phyloP scores from a whole-genome alignment of 1,140 invertebrate genomes.

The Scylla paramamosain region DNA sequence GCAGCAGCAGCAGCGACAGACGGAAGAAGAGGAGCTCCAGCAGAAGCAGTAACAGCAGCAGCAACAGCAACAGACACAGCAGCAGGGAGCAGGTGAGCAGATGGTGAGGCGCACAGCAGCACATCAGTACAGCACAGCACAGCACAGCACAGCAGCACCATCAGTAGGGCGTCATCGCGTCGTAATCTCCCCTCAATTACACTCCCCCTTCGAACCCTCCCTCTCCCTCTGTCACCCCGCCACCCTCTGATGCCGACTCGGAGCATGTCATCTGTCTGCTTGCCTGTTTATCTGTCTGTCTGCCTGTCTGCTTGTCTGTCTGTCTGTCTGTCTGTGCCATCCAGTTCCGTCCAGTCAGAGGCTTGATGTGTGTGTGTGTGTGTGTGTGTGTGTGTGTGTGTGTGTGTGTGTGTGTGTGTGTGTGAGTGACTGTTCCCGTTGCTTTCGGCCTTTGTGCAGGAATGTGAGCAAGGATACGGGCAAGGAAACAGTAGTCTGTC shows the following conservation, averaged over 20 bases:
- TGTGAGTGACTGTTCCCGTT: no score
- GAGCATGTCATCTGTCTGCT: neutral
- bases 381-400: neutral
- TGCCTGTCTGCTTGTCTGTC: neutral
- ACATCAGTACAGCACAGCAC: no score
- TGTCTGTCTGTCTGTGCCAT: neutral
- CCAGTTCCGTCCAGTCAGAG: neutral
- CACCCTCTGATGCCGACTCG: neutral
- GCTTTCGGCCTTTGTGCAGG: no score
- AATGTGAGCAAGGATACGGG: no score
- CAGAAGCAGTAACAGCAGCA: neutral
- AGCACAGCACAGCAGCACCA: neutral
- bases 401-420: neutral
- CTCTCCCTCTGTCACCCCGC: neutral
- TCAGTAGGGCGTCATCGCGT: neutral
- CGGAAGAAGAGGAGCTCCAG: slow-evolving; percentile 15
- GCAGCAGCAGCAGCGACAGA: slow-evolving; percentile 27
- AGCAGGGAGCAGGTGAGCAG: slow-evolving; percentile 29
- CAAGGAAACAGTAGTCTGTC: no score
- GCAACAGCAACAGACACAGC: neutral
- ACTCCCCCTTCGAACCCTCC: neutral
- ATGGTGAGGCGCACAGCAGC: neutral
- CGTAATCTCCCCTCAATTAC: neutral
- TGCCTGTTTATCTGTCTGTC: neutral
- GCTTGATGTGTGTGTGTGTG: neutral